A percentile compares a stretch with the other conserved stretches of the same genome.
These are phyloP conservation scores for Polypedilum pembai DNA, from an alignment of 1,140 invertebrate species.

Conservation along the genomic window DNA sequence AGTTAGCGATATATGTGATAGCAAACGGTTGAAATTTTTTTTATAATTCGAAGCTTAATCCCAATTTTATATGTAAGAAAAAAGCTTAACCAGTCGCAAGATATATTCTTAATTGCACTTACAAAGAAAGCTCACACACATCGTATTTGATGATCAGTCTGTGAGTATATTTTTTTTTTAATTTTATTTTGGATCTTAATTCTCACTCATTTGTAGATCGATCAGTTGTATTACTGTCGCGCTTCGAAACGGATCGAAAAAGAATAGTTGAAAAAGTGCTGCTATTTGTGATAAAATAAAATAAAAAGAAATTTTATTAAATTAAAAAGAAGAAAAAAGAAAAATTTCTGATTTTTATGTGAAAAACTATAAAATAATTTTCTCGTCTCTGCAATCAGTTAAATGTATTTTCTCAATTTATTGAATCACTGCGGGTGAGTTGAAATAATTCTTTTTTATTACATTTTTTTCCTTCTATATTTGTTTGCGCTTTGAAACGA, in stretches of 20 bases:
- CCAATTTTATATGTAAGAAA: not conserved
- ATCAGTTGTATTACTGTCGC: constrained; percentile 3
- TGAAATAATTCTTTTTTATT: not conserved
- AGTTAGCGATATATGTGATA: not conserved
- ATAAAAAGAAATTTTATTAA: not conserved
- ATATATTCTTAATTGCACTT: not conserved
- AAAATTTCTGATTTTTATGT: constrained; percentile 12
- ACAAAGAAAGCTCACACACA: constrained; percentile 1
- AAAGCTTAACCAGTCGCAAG: not conserved
- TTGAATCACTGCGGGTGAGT: not conserved
- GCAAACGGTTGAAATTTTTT: not conserved
- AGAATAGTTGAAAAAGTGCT: not conserved
- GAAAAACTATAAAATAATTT: not conserved
- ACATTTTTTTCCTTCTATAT: not conserved
- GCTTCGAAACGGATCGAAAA: constrained; percentile 3
- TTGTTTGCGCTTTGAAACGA: not conserved
- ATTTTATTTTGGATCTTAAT: constrained; percentile 28
- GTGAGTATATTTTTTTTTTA: not conserved
- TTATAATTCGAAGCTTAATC: not conserved
- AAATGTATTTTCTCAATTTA: no score
- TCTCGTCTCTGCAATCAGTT: no score
- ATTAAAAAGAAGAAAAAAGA: not conserved
- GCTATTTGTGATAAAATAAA: not conserved
- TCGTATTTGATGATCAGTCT: not conserved
- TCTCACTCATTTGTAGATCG: constrained; percentile 15